Evolutionary conservation across 2,888 invertebrate species (phyloP), one percentile per base, ranked within the genome.

Genomic region (Eristalinus aeneus): DNA sequence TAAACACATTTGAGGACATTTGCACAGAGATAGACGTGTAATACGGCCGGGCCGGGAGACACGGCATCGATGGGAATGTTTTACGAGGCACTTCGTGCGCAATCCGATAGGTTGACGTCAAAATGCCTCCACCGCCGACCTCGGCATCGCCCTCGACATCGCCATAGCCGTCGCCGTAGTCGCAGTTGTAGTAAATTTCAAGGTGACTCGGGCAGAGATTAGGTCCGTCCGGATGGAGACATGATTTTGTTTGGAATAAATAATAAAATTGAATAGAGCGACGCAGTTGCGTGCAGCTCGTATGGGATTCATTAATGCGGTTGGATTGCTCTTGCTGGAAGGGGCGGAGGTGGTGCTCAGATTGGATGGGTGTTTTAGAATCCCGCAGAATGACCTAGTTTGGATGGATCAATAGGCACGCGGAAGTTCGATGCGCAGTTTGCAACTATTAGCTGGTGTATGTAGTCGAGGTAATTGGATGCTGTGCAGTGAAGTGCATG

Each of bases 1-100:
- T 86, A 86, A 86, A 82, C 86, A 81, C 85, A 81, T 85, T 85
- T 85, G 71, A 60, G 67, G 61, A 77, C 68, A 85, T 80, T 73
- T 68, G 80, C 80, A 75, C 71, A 72, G 67, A 85, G 71, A 85
- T 61, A 60, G 58, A 73, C 75, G 61, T 68, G 72, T 67, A 77
- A 8, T 46, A 16, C 16, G 46, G 46, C 46, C 46, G 46, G 46
- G 16, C 46, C 53, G 64, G n/a, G n/a, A 74, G 56, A 27, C 73
- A 67, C 39, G 63, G 20, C 69, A 69, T 78, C 83, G 36, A 80
- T 61, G 71, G 32, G 56, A 82, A 75, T 84, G 79, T 56, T 84
- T 84, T 79, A 84, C 69, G 79, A 84, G 68, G 74, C n/a, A 78
- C 71, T 74, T 65, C 32, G 54, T 36, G 39, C 58, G 69, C 58